A percentile compares a stretch with the other conserved stretches of the same genome.
Evolutionary conservation across 2,113 vertebrate species (phyloP).

Genomic region (Ailurus styani): DNA sequence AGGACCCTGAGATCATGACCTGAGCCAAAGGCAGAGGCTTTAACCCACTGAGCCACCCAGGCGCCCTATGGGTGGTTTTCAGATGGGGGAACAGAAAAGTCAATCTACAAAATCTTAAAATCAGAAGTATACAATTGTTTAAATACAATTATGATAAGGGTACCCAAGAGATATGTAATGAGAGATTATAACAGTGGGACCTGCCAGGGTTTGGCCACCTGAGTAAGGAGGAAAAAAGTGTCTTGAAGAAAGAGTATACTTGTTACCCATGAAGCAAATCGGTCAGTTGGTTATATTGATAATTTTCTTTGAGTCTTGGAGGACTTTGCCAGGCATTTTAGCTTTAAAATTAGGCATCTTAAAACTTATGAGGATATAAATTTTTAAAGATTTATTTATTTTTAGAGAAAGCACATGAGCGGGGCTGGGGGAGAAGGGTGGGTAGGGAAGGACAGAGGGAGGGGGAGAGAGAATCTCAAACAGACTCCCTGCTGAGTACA

Average conservation of each 20-base stretch:
- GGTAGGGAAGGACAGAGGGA: background rate
- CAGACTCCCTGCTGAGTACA: background rate
- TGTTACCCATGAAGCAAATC: background rate
- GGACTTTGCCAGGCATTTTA: background rate
- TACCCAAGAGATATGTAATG: background rate
- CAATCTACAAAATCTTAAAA: background rate
- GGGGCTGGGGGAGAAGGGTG: rapidly evolving
- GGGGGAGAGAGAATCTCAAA: background rate
- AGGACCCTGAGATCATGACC: too few relatives aligned
- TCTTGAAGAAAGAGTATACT: background rate
- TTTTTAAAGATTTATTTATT: background rate
- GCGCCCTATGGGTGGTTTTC: background rate
- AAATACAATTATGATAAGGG: background rate
- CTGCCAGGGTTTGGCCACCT: background rate
- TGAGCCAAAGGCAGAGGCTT: too few relatives aligned
- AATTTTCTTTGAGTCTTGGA: conserved; percentile 3
- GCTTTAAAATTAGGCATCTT: background rate
- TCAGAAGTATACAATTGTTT: background rate
- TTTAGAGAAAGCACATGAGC: background rate
- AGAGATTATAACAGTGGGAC: background rate
- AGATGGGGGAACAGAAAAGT: background rate
- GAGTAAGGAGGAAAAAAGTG: background rate
- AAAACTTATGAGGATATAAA: background rate
- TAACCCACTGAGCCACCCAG: too few relatives aligned
- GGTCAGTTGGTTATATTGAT: background rate